These are phyloP conservation scores for Ammodytes dubius DNA, from an alignment of 2,113 vertebrate genomes.

Conservation along the genomic window DNA sequence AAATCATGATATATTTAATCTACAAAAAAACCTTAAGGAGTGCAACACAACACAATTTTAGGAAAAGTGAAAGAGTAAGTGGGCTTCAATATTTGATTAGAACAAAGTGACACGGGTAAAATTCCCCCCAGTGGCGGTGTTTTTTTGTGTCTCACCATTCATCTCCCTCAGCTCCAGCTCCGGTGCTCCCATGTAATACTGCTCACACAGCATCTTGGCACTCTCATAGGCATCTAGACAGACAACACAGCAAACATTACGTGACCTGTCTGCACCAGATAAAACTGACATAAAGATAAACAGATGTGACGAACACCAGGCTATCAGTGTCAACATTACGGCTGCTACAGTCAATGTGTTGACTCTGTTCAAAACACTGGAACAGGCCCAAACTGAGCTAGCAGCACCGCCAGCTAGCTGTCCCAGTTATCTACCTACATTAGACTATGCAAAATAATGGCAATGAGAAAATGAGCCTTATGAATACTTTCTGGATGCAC, in stretches of 20 bases:
- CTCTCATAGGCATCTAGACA: conserved; percentile 90
- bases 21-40: too few relatives aligned
- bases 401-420: background rate
- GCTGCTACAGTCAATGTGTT: conserved; percentile 1
- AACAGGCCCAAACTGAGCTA: background rate
- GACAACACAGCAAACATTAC: conserved; percentile 2
- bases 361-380: conserved; percentile 8
- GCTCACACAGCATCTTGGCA: conserved; percentile 91
- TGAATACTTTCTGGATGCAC: background rate
- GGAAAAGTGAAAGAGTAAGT: too few relatives aligned
- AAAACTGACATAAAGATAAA: conserved; percentile 6
- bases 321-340: background rate
- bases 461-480: background rate
- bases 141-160: conserved; percentile 81
- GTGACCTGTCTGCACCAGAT: background rate
- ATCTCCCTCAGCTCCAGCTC: conserved; percentile 89
- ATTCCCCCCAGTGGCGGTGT: background rate
- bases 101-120: too few relatives aligned
- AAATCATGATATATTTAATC: too few relatives aligned
- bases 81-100: too few relatives aligned
- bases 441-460: too few relatives aligned
- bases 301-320: background rate
- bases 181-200: conserved; percentile 90
- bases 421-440: background rate
- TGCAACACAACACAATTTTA: too few relatives aligned